Conservation (phyloP, 2,797 vertebrate species). For the Apogon talboti region DNA sequence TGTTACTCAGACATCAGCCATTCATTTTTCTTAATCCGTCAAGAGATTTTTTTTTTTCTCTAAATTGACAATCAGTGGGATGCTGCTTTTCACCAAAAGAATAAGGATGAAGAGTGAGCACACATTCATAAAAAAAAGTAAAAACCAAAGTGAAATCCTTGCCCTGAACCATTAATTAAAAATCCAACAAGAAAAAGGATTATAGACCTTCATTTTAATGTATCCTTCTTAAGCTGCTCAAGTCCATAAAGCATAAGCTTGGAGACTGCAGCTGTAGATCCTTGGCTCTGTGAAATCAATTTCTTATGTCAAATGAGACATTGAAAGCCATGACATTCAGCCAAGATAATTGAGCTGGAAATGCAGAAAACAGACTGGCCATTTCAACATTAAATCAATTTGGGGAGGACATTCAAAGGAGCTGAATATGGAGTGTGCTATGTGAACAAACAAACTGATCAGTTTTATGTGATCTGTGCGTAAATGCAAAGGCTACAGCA, state of each 20-base stretch:
- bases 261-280: conserved; percentile 54
- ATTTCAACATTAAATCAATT: conserved; percentile 32
- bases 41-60: conserved; percentile 21
- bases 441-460: conserved; percentile 30
- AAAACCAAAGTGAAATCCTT: conserved; percentile 59
- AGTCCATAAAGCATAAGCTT: conserved; percentile 55
- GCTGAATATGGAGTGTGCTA: neutral
- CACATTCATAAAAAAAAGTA: conserved; percentile 31
- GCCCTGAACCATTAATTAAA: conserved; percentile 70
- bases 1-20: conserved; percentile 40
- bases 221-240: conserved; percentile 60
- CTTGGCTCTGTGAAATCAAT: conserved; percentile 68
- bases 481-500: neutral
- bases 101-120: conserved; percentile 22
- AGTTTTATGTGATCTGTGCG: neutral
- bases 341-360: conserved; percentile 50
- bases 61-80: conserved; percentile 29
- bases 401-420: neutral
- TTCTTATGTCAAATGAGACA: conserved; percentile 58
- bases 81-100: conserved; percentile 27
- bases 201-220: conserved; percentile 62
- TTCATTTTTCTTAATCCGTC: conserved; percentile 50
- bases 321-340: conserved; percentile 43
- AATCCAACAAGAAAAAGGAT: conserved; percentile 67
- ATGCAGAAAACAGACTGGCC: conserved; percentile 16